phyloP scores from a whole-genome alignment of 2,888 invertebrate genomes.

The Cerastoderma edule region DNA sequence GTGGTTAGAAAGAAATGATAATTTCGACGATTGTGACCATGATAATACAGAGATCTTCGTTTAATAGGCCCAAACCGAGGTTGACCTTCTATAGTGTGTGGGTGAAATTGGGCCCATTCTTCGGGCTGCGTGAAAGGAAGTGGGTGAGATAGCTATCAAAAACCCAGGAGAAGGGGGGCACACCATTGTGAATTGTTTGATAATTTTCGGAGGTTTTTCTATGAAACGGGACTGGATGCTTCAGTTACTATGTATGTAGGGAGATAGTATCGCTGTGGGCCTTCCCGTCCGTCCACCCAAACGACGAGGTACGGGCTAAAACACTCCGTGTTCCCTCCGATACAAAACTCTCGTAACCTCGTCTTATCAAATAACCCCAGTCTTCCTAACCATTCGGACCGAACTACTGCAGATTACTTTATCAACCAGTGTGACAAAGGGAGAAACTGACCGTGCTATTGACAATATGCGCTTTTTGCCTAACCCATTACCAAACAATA shows the following conservation, averaged over 20 bases:
- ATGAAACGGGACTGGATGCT: conserved; percentile 57
- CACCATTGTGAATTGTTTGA: conserved; percentile 60
- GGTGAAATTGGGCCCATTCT: conserved; percentile 56
- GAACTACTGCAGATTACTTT: too few species aligned
- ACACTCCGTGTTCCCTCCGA: conserved; percentile 31
- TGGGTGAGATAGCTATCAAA: conserved; percentile 58
- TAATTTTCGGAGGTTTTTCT: conserved; percentile 60
- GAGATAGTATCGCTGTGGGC: conserved; percentile 58
- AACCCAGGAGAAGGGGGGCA: conserved; percentile 39
- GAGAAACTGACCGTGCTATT: too few species aligned
- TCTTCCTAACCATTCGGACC: too few species aligned
- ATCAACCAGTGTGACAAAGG: too few species aligned
- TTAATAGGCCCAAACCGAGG: conserved; percentile 42
- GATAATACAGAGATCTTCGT: conserved; percentile 48
- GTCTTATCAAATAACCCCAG: too few species aligned
- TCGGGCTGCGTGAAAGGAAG: conserved; percentile 57
- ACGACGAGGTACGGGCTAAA: conserved; percentile 54
- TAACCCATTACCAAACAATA: too few species aligned
- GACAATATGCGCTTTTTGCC: too few species aligned
- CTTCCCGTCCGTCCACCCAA: conserved; percentile 48
- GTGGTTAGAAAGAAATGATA: conserved; percentile 42
- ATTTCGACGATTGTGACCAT: conserved; percentile 53
- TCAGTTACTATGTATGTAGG: conserved; percentile 58
- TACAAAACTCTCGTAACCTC: too few species aligned
- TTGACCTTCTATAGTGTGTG: conserved; percentile 58